Evolutionary conservation across 2,113 vertebrate species (phyloP).

Genomic region (Psettodes erumei): DNA sequence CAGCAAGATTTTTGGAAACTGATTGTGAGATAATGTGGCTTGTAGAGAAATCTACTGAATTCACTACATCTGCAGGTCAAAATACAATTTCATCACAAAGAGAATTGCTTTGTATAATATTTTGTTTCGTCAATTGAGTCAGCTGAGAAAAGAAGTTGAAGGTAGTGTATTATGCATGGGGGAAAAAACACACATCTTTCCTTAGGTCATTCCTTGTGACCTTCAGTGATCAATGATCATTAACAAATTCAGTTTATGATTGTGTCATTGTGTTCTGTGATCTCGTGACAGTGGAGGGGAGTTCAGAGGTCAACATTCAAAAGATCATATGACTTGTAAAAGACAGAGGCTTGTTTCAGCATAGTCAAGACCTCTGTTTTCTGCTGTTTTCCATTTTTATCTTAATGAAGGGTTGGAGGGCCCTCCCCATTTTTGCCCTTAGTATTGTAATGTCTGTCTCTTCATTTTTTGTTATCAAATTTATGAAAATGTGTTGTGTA

Average conservation of each 20-base stretch:
- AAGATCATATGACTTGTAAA: conserved; percentile 50
- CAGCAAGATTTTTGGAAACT: neutral
- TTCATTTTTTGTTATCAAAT: neutral
- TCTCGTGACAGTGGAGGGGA: conserved; percentile 38
- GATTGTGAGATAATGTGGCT: neutral
- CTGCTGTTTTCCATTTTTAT: neutral
- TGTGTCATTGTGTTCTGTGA: conserved; percentile 21
- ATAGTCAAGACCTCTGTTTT: conserved; percentile 27
- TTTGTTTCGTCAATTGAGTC: neutral
- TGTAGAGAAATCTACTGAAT: conserved; percentile 14
- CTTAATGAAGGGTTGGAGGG: neutral
- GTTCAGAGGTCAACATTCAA: conserved; percentile 13
- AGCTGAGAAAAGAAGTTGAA: neutral
- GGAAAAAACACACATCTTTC: conserved; percentile 15
- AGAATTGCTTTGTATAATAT: neutral
- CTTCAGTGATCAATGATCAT: neutral
- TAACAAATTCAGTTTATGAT: conserved; percentile 16
- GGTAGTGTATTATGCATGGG: neutral
- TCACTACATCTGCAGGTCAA: conserved; percentile 6
- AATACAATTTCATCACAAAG: neutral
- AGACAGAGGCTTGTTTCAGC: conserved; percentile 31
- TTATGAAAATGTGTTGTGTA: neutral
- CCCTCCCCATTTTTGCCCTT: neutral
- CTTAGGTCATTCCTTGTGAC: conserved; percentile 11
- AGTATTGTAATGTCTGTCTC: neutral